Evolutionary conservation across 2,797 vertebrate species (phyloP).

Genomic region (Syndactyla subalaris): DNA sequence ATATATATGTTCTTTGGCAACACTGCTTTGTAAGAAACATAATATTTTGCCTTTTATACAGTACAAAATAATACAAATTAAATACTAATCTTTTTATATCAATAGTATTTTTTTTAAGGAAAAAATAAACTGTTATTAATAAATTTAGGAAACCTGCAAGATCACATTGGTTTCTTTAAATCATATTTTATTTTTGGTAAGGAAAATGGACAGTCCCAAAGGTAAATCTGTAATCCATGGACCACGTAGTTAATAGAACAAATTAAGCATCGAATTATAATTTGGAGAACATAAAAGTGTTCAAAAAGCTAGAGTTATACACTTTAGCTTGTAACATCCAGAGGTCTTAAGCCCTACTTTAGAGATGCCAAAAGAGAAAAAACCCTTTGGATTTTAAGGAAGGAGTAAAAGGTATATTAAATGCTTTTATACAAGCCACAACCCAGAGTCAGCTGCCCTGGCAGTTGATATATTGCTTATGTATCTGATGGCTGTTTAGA

Average conservation of each 20-base stretch:
- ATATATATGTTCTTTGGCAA: fast-evolving
- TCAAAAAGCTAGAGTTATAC: neutral
- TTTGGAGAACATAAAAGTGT: neutral
- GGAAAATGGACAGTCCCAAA: neutral
- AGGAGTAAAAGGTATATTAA: neutral
- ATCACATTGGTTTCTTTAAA: neutral
- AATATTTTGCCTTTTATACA: neutral
- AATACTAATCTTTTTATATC: neutral
- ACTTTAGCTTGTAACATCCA: neutral
- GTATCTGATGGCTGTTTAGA: neutral
- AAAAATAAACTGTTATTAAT: neutral
- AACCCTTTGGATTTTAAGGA: neutral
- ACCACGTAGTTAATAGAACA: neutral
- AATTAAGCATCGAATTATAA: neutral
- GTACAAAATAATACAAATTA: neutral
- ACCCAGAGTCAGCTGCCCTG: neutral
- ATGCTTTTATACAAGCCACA: neutral
- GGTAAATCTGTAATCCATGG: neutral
- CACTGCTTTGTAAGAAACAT: neutral
- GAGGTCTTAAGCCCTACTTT: neutral
- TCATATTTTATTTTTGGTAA: neutral
- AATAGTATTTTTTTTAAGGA: neutral
- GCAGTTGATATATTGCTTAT: slow-evolving; percentile 16
- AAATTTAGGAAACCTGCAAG: neutral
- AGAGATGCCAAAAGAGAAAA: neutral